Evolutionary conservation across 1,140 invertebrate genomes (phyloP).

Genomic region (Zelostemma sp.): DNA sequence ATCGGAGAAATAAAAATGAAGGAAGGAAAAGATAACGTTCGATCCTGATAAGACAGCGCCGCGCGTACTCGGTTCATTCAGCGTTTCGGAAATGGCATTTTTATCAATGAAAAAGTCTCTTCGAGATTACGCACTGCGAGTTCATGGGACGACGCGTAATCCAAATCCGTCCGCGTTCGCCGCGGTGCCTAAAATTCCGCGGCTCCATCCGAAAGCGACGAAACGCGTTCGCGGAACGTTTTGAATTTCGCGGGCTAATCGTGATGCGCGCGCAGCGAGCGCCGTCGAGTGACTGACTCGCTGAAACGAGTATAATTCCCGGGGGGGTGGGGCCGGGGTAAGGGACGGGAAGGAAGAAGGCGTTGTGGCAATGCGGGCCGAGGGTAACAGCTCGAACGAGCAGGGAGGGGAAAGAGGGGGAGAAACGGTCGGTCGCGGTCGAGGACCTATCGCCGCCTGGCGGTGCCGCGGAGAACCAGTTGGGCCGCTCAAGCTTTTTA

Average conservation of each 20-base stretch:
- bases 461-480: slow-evolving; percentile 57
- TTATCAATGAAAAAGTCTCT: too few species aligned
- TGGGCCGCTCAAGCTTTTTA: slow-evolving; percentile 75
- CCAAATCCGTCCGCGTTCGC: slow-evolving; percentile 15
- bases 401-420: slow-evolving; percentile 24
- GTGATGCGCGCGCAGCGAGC: slow-evolving; percentile 36
- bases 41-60: background rate
- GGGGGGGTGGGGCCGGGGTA: background rate
- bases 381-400: background rate
- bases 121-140: slow-evolving; percentile 54
- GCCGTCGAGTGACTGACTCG: slow-evolving; percentile 29
- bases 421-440: slow-evolving; percentile 41
- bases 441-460: slow-evolving; percentile 68
- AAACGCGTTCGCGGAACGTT: slow-evolving; percentile 1
- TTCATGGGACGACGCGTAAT: slow-evolving; percentile 55
- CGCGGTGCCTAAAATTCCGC: background rate
- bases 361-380: slow-evolving; percentile 11
- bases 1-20: background rate
- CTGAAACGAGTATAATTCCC: slow-evolving; percentile 10
- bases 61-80: background rate
- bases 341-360: slow-evolving; percentile 22
- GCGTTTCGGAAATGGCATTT: slow-evolving; percentile 4
- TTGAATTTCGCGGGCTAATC: slow-evolving; percentile 23
- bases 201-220: background rate
- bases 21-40: background rate